Percentiles rank a stretch among this genome's conserved stretches.
Conservation (phyloP, 2,113 vertebrate genomes). For the Phylloscopus trochiloides region DNA sequence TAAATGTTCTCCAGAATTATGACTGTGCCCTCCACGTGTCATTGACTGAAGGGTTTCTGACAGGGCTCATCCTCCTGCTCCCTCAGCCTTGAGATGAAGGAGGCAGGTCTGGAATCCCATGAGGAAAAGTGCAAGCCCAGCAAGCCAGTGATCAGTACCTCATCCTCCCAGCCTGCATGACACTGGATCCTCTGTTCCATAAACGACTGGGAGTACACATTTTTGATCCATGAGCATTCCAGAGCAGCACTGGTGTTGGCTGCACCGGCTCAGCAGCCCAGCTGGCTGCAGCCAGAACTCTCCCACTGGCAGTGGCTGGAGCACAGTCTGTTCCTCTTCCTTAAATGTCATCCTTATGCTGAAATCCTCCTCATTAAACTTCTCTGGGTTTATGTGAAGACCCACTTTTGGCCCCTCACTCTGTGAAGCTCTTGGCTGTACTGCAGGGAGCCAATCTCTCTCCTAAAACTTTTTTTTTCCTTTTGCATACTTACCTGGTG, state of each 20-base stretch:
- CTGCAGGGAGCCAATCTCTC: background rate
- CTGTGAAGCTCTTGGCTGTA: background rate
- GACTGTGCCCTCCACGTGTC: background rate
- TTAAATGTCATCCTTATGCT: accelerated
- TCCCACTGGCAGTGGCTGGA: accelerated
- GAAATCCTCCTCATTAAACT: background rate
- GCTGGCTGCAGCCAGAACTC: background rate
- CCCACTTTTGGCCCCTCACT: accelerated
- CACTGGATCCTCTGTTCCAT: background rate
- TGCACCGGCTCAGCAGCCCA: background rate
- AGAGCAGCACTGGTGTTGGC: accelerated
- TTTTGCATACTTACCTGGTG: background rate
- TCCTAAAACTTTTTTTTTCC: background rate
- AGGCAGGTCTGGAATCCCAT: background rate
- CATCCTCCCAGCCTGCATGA: accelerated
- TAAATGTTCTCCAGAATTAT: background rate
- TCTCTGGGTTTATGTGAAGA: background rate
- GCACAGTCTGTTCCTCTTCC: background rate
- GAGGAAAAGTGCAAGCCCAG: background rate
- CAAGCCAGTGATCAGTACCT: background rate
- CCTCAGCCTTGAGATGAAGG: background rate
- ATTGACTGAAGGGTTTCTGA: background rate
- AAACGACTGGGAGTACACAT: background rate
- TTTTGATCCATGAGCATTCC: accelerated
- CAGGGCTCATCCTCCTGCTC: background rate